Evolutionary conservation across 2,797 vertebrate genomes (phyloP).

Genomic region (Periparus ater): DNA sequence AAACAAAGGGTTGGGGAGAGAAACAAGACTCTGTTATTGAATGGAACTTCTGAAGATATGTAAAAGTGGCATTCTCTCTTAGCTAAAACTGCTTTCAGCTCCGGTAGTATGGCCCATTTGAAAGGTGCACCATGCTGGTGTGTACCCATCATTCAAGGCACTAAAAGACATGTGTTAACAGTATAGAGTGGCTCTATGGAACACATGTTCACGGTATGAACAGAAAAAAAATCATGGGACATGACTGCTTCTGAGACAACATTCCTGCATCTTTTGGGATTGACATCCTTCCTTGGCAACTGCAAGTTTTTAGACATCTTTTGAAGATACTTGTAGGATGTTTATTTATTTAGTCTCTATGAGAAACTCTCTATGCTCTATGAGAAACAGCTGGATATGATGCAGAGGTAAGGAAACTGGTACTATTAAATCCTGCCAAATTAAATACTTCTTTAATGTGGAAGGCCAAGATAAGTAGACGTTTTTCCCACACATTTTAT

Average conservation of each 20-base stretch:
- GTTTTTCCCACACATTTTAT: not conserved
- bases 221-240: not conserved
- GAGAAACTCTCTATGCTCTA: not conserved
- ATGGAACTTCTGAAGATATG: not conserved
- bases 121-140: rapidly evolving
- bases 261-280: not conserved
- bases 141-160: not conserved
- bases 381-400: not conserved
- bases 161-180: not conserved
- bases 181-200: not conserved
- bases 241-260: not conserved
- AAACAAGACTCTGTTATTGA: not conserved
- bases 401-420: not conserved
- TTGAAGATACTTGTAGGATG: not conserved
- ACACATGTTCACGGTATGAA: not conserved
- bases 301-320: not conserved
- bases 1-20: not conserved
- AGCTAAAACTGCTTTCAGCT: not conserved
- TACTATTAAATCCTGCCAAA: not conserved
- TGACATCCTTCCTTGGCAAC: not conserved
- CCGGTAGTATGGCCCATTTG: not conserved
- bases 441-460: not conserved
- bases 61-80: not conserved
- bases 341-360: not conserved
- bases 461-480: not conserved